phyloP scores from a whole-genome alignment of 2,113 vertebrate genomes.

The Diadophis punctatus region DNA sequence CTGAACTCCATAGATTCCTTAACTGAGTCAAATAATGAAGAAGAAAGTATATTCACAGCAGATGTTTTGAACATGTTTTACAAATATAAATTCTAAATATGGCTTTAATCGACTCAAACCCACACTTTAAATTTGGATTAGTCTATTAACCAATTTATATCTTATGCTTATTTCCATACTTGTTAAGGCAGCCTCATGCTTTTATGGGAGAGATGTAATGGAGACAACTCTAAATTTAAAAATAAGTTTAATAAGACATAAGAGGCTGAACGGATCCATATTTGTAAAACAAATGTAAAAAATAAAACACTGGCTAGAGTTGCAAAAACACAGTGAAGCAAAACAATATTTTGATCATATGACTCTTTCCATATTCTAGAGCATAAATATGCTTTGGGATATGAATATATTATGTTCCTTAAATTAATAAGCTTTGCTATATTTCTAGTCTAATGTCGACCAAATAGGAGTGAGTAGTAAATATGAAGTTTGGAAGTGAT shows the following conservation, averaged over 20 bases:
- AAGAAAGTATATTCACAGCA: neutral
- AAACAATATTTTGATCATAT: constrained; percentile 23
- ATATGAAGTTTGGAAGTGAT: constrained; percentile 11
- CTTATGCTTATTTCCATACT: neutral
- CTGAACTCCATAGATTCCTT: neutral
- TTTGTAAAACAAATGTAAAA: neutral
- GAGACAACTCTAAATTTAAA: neutral
- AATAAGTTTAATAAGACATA: neutral
- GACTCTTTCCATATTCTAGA: neutral
- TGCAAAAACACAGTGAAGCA: neutral
- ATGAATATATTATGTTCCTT: neutral
- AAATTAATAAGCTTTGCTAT: neutral
- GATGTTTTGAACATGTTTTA: neutral
- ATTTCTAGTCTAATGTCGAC: neutral
- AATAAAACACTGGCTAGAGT: neutral
- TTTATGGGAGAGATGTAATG: neutral
- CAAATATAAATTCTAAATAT: neutral
- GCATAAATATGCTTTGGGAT: neutral
- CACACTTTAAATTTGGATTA: neutral
- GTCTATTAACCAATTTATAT: neutral
- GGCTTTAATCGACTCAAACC: neutral
- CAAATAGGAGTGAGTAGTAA: neutral
- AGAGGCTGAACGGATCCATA: neutral
- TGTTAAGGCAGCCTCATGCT: neutral
- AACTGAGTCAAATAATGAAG: neutral